These are phyloP conservation scores for Camptogramma bilineatum DNA, from an alignment of 2,888 invertebrate genomes.

Conservation along the genomic window DNA sequence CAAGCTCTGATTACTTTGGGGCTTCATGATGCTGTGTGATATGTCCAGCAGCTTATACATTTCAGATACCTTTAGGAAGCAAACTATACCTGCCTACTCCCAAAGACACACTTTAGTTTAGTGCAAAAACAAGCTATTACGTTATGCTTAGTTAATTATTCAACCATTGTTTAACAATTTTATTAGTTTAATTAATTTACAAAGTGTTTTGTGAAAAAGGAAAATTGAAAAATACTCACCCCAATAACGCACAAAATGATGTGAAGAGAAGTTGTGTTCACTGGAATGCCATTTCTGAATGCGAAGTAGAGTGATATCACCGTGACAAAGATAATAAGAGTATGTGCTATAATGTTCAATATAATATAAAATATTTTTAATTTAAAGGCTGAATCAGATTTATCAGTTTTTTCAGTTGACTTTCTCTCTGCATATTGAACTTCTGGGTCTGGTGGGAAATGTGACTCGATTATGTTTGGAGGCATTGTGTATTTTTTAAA, in stretches of 20 bases:
- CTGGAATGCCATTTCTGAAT: constrained; percentile 56
- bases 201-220: too few relatives aligned
- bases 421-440: constrained; percentile 26
- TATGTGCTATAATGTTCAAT: constrained; percentile 62
- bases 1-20: too few relatives aligned
- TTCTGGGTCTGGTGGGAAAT: constrained; percentile 44
- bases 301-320: constrained; percentile 57
- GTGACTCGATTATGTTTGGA: constrained; percentile 49
- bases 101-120: too few relatives aligned
- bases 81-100: too few relatives aligned
- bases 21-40: too few relatives aligned
- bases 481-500: constrained; percentile 46
- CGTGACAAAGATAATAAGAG: constrained; percentile 66
- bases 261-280: constrained; percentile 59
- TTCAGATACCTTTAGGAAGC: too few relatives aligned
- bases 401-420: constrained; percentile 24
- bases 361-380: constrained; percentile 60
- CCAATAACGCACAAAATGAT: constrained; percentile 71
- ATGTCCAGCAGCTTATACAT: too few relatives aligned
- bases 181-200: neutral
- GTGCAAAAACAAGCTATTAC: too few relatives aligned
- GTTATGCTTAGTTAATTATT: too few relatives aligned
- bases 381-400: constrained; percentile 47
- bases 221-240: constrained; percentile 58
- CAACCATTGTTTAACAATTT: neutral